Evolutionary conservation across 2,888 invertebrate species (phyloP).

Genomic region (Netelia melanura): DNA sequence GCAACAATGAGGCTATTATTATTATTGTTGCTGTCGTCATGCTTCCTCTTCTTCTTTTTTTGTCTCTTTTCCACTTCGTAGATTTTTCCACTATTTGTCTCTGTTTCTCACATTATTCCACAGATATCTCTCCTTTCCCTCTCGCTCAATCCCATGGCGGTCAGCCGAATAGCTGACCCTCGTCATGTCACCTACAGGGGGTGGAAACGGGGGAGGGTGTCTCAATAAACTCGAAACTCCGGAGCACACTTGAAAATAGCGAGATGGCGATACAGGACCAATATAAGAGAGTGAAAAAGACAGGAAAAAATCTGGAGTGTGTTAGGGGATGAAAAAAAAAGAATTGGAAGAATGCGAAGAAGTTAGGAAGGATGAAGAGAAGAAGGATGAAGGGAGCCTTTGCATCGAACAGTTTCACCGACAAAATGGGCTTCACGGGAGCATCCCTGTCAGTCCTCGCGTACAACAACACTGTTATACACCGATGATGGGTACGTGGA

Average conservation of each 20-base stretch:
- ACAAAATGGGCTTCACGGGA: conserved; percentile 73
- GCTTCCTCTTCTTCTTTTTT: conserved; percentile 66
- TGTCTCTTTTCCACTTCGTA: conserved; percentile 20
- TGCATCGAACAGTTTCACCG: conserved; percentile 77
- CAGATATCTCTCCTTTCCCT: conserved; percentile 34
- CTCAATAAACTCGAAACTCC: conserved; percentile 78
- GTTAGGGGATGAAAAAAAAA: background rate
- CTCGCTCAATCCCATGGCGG: conserved; percentile 78
- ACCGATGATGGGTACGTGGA: conserved; percentile 47
- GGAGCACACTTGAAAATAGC: conserved; percentile 32
- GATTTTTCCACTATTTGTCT: conserved; percentile 30
- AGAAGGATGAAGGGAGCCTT: conserved; percentile 66
- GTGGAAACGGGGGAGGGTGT: conserved; percentile 69
- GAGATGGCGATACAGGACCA: conserved; percentile 20
- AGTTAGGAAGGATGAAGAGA: background rate
- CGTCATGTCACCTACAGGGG: conserved; percentile 80
- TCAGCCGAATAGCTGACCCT: conserved; percentile 81
- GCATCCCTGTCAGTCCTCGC: conserved; percentile 41
- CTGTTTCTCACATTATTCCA: background rate
- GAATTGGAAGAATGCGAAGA: conserved; percentile 1
- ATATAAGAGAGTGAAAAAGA: conserved; percentile 17
- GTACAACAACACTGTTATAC: conserved; percentile 57
- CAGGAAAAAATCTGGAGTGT: conserved; percentile 46
- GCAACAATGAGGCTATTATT: conserved; percentile 84
- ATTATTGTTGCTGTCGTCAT: conserved; percentile 78